Conservation (phyloP, 2,113 vertebrate species). For the Dasypus novemcinctus region DNA sequence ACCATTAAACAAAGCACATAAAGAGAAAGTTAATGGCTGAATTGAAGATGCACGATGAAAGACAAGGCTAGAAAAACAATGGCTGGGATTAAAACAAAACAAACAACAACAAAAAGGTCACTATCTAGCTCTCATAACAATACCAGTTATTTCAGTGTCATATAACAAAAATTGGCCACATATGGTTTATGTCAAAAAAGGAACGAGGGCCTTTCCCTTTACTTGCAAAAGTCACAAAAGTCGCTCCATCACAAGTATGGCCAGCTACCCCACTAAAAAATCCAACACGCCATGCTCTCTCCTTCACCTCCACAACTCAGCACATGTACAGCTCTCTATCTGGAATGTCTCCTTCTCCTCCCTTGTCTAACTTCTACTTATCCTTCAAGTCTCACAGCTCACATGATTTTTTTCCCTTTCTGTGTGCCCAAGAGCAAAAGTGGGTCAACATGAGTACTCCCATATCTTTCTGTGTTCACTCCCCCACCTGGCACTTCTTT, state of each 20-base stretch:
- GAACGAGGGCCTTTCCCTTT: neutral
- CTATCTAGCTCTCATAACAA: neutral
- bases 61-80: neutral
- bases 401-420: neutral
- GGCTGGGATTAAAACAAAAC: too few relatives aligned
- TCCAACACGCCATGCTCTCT: rapidly evolving
- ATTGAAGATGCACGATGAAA: neutral
- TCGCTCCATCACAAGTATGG: neutral
- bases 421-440: neutral
- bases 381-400: neutral
- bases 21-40: neutral
- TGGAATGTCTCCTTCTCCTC: neutral
- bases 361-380: neutral
- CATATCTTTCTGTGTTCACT: neutral
- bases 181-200: neutral
- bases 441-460: neutral
- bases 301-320: neutral
- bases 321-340: neutral
- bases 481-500: neutral
- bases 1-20: neutral
- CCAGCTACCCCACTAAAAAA: neutral
- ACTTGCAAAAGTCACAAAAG: neutral
- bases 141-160: neutral
- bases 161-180: neutral
- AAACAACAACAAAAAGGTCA: neutral